Conservation (phyloP, 2,113 vertebrate genomes). For the Gobius niger region DNA sequence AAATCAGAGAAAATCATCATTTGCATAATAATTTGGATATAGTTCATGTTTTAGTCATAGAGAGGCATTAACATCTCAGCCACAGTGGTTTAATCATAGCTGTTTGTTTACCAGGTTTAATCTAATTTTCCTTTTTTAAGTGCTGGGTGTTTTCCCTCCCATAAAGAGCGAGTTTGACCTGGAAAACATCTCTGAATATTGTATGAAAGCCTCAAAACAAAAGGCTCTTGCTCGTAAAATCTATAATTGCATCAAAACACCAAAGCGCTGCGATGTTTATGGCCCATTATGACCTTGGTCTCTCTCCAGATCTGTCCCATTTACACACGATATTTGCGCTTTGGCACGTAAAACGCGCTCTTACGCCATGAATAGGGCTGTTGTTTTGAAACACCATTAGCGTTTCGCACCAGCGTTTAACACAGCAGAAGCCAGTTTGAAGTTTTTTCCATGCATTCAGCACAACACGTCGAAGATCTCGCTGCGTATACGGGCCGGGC, state of each 20-base stretch:
- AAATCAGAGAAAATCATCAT: too few relatives aligned
- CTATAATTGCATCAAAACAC: not conserved
- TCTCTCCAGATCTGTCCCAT: conserved; percentile 42
- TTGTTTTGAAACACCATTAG: conserved; percentile 20
- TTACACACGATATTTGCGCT: conserved; percentile 55
- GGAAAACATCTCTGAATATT: not conserved
- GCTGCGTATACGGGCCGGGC: not conserved
- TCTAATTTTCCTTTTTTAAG: not conserved
- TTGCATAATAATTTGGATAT: too few relatives aligned
- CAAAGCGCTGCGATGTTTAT: conserved; percentile 4
- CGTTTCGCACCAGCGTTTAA: not conserved
- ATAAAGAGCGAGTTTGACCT: not conserved
- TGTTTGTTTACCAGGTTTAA: not conserved
- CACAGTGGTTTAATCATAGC: not conserved
- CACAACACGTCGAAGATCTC: not conserved
- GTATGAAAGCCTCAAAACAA: not conserved
- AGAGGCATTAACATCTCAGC: too few relatives aligned
- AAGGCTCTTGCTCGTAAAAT: conserved; percentile 9
- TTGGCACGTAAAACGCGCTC: conserved; percentile 41
- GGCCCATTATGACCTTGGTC: conserved; percentile 44
- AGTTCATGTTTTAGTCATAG: too few relatives aligned
- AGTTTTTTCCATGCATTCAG: conserved; percentile 3
- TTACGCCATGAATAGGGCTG: conserved; percentile 46
- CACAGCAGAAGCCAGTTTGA: not conserved
- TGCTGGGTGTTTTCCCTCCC: not conserved